Conservation (phyloP, 2,888 invertebrate genomes). For the Orthosia incerta region DNA sequence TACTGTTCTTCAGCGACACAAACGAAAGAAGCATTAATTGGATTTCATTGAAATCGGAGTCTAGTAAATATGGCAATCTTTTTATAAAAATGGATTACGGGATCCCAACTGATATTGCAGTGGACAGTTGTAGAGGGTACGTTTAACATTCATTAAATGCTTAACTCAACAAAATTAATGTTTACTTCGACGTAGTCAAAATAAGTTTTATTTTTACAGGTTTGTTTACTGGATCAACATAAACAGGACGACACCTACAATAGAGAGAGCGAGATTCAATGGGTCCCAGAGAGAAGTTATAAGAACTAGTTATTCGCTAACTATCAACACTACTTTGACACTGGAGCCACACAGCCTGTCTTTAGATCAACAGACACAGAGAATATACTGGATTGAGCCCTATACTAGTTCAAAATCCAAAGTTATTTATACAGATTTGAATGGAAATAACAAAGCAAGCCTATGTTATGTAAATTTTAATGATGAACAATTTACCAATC, state of each 20-base stretch:
- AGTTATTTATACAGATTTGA: neutral
- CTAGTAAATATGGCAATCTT: neutral
- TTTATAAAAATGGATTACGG: neutral
- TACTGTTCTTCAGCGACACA: neutral
- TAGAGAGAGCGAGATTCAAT: neutral
- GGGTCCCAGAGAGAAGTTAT: neutral
- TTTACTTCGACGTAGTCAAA: neutral
- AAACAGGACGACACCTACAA: neutral
- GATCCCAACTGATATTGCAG: neutral
- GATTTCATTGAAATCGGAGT: neutral
- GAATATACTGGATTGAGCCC: neutral
- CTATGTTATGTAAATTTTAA: neutral
- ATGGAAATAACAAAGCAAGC: neutral
- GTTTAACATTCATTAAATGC: neutral
- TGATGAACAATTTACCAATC: neutral
- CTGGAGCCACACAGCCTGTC: neutral
- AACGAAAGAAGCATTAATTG: neutral
- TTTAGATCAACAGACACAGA: neutral
- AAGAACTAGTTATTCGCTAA: neutral
- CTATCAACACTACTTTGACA: neutral
- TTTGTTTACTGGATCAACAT: neutral
- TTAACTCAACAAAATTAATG: no score
- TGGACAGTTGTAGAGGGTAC: neutral
- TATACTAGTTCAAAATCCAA: neutral
- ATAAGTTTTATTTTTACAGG: neutral